Base-by-base conservation (phyloP, 2,113 vertebrate species). In the Tympanuchus pallidicinctus region DNA sequence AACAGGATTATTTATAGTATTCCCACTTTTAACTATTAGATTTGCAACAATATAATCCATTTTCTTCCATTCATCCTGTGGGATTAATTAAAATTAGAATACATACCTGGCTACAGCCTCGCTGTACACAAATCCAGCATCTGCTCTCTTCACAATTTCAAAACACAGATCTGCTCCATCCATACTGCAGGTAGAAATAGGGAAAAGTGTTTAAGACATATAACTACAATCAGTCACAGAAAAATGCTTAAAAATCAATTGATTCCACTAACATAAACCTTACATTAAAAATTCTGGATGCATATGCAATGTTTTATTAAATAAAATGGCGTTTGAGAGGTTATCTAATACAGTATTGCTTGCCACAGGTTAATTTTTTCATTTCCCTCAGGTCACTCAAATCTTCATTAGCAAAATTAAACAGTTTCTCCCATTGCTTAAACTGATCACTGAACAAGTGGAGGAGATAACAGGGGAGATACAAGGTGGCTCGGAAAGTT, bases 71-170 rank as follows among this genome's bases (percentile, higher is more conserved):
- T 78, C 91, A 91, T 50, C 43, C 87, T 34, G 65, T 47, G 36
- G 48, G 25, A 96, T 86, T 89, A 85, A 72, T 86, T 85, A 88
- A 75, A 94, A 81, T 88, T 28, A 82, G 42, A 95, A 86, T 84
- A 97, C 98, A 96, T 97, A 99, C 99, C 99, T 99, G 97, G 99
- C 99, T 94, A 99, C 99, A 43, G 99, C 99, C 97, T 99, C 99
- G 5, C 99, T 99, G 98, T 99, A 99, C 76, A 99, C 99, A 95
- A 99, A 99, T 65, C 99, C 99, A 89, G 99, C 99, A 74, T 99
- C 99, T 12, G 98, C 99, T 96, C 98, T 96, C 97, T 99, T 99
- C 76, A 99, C 98, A 15, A 99, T 99, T 98, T 99, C 99, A 96
- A 99, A 99, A 97, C 98, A 99, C 93, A 99, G 98, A 95, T 99